Conservation (phyloP, 1,140 invertebrate species). For the Eumeta japonica region DNA sequence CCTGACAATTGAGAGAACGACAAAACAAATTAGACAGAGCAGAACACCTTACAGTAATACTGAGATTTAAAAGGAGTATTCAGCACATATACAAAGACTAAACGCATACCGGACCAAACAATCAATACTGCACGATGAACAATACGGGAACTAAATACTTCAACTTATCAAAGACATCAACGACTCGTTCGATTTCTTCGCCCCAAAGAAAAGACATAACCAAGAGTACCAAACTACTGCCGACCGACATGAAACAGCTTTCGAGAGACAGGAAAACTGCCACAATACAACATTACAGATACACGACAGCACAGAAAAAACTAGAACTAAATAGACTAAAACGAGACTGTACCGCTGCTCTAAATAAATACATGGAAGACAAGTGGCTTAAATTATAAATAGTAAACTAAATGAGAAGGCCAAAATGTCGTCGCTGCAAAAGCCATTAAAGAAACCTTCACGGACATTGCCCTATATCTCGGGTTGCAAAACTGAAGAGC, state of each 20-base stretch:
- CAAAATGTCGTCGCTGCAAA: conserved; percentile 6
- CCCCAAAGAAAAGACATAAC: conserved; percentile 2
- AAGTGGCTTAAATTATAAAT: too few species aligned
- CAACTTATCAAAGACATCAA: too few species aligned
- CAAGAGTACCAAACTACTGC: conserved; percentile 1
- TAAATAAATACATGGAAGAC: too few species aligned
- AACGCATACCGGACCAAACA: too few species aligned
- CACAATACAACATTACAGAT: conserved; percentile 4
- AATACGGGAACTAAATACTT: too few species aligned
- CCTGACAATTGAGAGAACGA: background rate
- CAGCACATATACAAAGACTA: background rate
- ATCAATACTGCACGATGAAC: too few species aligned
- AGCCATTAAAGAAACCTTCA: background rate
- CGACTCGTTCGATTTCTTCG: too few species aligned
- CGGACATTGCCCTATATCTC: background rate
- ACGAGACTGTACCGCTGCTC: too few species aligned
- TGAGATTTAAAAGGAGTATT: background rate
- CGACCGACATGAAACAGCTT: too few species aligned
- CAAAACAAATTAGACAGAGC: conserved; percentile 1
- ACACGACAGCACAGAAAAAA: background rate
- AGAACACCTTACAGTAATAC: background rate
- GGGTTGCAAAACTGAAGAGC: too few species aligned
- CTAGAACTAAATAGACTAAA: background rate
- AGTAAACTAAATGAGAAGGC: too few species aligned
- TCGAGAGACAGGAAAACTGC: background rate